Evolutionary conservation across 1,140 invertebrate genomes (phyloP).

Genomic region (Nixonia krombeini): DNA sequence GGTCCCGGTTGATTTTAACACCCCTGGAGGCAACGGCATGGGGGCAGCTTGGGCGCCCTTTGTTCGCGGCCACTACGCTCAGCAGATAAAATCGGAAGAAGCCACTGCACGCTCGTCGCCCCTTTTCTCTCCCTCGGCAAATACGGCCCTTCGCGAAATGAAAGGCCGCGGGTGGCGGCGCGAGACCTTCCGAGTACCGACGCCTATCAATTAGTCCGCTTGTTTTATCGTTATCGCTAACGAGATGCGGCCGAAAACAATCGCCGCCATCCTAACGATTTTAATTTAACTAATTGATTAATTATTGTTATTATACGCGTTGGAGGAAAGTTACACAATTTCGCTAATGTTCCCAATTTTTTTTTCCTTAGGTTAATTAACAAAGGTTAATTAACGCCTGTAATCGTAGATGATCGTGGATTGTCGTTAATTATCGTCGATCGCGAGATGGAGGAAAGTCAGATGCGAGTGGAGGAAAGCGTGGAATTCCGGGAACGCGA

Average conservation of each 20-base stretch:
- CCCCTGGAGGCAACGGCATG: constrained; percentile 6
- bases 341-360: no score
- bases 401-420: no score
- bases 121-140: not conserved
- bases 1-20: constrained; percentile 13
- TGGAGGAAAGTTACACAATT: no score
- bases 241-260: not conserved
- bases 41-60: constrained; percentile 21
- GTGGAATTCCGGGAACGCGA: no score
- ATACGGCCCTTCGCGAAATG: constrained; percentile 9
- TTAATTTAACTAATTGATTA: no score
- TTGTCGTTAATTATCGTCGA: no score
- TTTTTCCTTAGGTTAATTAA: no score
- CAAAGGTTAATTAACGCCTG: no score
- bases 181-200: constrained; percentile 4
- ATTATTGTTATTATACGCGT: no score
- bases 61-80: constrained; percentile 16
- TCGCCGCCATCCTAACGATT: no score
- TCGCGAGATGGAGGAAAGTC: no score
- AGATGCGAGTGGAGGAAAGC: no score
- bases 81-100: constrained; percentile 21
- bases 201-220: constrained; percentile 14
- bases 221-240: constrained; percentile 12
- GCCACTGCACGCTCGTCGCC: not conserved
- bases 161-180: constrained; percentile 6